Conservation (phyloP, 2,888 invertebrate genomes). For the Acleris sparsana region DNA sequence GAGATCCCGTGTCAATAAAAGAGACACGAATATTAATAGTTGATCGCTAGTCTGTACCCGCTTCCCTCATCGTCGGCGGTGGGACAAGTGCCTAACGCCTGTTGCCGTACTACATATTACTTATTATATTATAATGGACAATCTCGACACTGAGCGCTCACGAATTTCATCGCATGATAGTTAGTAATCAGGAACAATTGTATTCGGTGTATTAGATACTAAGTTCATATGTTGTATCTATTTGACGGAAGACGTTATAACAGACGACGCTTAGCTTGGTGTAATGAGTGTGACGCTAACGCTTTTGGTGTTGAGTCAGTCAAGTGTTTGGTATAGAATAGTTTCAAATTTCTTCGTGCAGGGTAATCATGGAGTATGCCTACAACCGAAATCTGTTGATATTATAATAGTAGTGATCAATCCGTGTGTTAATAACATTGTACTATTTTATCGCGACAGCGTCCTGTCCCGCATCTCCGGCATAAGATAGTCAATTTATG, state of each 20-base stretch:
- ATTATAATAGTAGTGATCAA: constrained; percentile 56
- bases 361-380: constrained; percentile 62
- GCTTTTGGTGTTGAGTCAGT: constrained; percentile 47
- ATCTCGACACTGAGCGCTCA: constrained; percentile 10
- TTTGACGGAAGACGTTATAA: constrained; percentile 15
- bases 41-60: no score
- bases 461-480: constrained; percentile 51
- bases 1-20: no score
- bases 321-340: constrained; percentile 63
- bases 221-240: constrained; percentile 24
- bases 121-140: background rate
- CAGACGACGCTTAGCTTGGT: constrained; percentile 29
- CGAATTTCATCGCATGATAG: background rate
- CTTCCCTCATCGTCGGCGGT: no score
- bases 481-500: constrained; percentile 36
- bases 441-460: constrained; percentile 53
- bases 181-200: constrained; percentile 10
- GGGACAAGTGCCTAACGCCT: no score
- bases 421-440: constrained; percentile 50
- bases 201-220: constrained; percentile 3
- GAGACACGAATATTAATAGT: no score
- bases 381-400: constrained; percentile 53
- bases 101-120: background rate
- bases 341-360: constrained; percentile 78
- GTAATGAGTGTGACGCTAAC: constrained; percentile 43